Evolutionary conservation across 2,888 invertebrate genomes (phyloP).

Genomic region (Apodemia zela): DNA sequence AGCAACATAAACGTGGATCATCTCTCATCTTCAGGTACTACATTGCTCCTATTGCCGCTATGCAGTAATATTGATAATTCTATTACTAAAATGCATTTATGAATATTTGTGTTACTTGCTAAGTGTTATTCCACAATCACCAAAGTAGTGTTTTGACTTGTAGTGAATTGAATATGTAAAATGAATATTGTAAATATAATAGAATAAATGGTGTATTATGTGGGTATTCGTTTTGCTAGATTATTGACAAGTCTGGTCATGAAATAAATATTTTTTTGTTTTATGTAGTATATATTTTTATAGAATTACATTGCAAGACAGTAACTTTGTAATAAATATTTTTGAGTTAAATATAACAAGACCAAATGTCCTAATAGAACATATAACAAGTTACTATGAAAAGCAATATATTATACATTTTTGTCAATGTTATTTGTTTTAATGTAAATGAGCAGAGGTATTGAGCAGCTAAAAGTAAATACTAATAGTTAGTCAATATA

Average conservation of each 20-base stretch:
- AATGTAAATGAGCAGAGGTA: no score
- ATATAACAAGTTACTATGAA: no score
- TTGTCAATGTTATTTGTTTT: no score
- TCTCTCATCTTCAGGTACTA: conserved; percentile 89
- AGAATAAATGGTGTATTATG: conserved; percentile 69
- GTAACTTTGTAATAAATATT: not conserved
- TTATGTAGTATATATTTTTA: conserved; percentile 37
- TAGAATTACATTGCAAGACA: conserved; percentile 9
- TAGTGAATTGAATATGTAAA: conserved; percentile 52
- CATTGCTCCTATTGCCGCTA: conserved; percentile 68
- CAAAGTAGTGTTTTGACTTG: conserved; percentile 63
- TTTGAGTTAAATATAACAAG: not conserved
- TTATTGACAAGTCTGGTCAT: conserved; percentile 68
- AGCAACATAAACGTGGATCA: conserved; percentile 92
- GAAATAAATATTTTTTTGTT: conserved; percentile 67
- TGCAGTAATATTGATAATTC: conserved; percentile 51
- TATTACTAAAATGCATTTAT: conserved; percentile 60
- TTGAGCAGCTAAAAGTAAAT: no score
- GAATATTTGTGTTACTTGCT: conserved; percentile 63
- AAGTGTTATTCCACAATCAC: conserved; percentile 76
- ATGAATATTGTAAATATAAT: conserved; percentile 73
- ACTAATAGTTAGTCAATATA: no score
- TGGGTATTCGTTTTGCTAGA: conserved; percentile 70
- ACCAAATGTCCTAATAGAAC: no score
- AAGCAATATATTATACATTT: no score